Evolutionary conservation across 2,797 vertebrate genomes (phyloP).

Genomic region (Melanotaenia nigrans): DNA sequence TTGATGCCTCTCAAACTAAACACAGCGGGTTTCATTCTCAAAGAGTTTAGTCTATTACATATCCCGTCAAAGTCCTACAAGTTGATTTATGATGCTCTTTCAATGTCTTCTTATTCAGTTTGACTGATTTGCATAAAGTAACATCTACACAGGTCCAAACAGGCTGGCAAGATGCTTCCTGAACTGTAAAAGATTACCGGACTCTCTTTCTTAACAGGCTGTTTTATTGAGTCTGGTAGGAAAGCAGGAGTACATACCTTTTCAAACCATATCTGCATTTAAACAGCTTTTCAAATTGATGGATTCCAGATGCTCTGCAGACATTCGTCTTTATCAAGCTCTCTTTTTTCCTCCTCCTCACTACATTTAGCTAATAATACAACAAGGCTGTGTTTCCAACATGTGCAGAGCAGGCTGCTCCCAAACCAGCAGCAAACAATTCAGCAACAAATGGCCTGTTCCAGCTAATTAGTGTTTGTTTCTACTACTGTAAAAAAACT

Average conservation of each 20-base stretch:
- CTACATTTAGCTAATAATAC: slow-evolving; percentile 51
- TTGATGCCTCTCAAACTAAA: slow-evolving; percentile 18
- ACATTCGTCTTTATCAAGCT: slow-evolving; percentile 70
- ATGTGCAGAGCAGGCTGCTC: slow-evolving; percentile 41
- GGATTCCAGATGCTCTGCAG: slow-evolving; percentile 67
- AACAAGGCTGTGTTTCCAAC: slow-evolving; percentile 42
- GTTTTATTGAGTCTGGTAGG: slow-evolving; percentile 53
- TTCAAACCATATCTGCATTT: slow-evolving; percentile 57
- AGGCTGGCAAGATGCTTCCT: slow-evolving; percentile 24
- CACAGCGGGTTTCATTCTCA: slow-evolving; percentile 2
- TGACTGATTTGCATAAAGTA: slow-evolving; percentile 48
- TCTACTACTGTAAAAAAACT: slow-evolving; percentile 35
- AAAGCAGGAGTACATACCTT: slow-evolving; percentile 53
- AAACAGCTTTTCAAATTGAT: slow-evolving; percentile 59
- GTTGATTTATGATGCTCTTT: slow-evolving; percentile 12
- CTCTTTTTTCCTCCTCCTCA: slow-evolving; percentile 26
- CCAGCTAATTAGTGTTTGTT: slow-evolving; percentile 69
- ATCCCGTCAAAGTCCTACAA: slow-evolving; percentile 6
- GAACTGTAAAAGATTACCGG: slow-evolving; percentile 42
- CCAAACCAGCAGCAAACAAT: slow-evolving; percentile 44
- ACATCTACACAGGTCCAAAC: slow-evolving; percentile 59
- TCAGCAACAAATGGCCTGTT: slow-evolving; percentile 47
- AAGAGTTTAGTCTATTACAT: not conserved
- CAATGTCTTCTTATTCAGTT: slow-evolving; percentile 14
- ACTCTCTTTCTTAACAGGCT: slow-evolving; percentile 49